phyloP scores from a whole-genome alignment of 2,113 vertebrate genomes.

The Rhombomys opimus region DNA sequence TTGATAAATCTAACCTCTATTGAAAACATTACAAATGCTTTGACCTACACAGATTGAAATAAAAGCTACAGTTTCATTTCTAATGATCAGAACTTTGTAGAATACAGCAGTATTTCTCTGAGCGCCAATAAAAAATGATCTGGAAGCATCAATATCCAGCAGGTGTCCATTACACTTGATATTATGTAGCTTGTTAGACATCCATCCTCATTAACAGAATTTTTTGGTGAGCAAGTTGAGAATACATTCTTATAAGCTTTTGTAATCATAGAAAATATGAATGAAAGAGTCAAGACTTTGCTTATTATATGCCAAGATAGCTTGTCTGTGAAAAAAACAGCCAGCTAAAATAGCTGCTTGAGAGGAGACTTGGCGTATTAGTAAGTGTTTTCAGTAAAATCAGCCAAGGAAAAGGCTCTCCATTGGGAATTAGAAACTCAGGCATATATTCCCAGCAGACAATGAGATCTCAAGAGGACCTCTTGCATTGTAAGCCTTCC shows the following conservation, averaged over 20 bases:
- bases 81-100: not conserved
- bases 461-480: not conserved
- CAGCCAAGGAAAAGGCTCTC: not conserved
- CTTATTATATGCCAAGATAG: not conserved
- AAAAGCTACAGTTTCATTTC: slow-evolving; percentile 10
- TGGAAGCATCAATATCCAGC: not conserved
- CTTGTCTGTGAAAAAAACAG: not conserved
- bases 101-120: not conserved
- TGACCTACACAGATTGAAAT: not conserved
- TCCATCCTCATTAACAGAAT: not conserved
- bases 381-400: not conserved
- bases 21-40: not conserved
- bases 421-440: not conserved
- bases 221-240: not conserved
- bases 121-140: not conserved
- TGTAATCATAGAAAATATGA: not conserved
- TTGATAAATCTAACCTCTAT: not conserved
- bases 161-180: not conserved
- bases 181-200: not conserved
- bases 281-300: not conserved
- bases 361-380: not conserved
- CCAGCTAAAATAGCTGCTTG: not conserved
- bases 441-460: not conserved
- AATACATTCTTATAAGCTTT: not conserved
- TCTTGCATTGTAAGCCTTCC: not conserved